Percentiles rank a stretch among this genome's conserved stretches.
Evolutionary conservation across 2,888 invertebrate species (phyloP).

Genomic region (Teleogryllus oceanicus): DNA sequence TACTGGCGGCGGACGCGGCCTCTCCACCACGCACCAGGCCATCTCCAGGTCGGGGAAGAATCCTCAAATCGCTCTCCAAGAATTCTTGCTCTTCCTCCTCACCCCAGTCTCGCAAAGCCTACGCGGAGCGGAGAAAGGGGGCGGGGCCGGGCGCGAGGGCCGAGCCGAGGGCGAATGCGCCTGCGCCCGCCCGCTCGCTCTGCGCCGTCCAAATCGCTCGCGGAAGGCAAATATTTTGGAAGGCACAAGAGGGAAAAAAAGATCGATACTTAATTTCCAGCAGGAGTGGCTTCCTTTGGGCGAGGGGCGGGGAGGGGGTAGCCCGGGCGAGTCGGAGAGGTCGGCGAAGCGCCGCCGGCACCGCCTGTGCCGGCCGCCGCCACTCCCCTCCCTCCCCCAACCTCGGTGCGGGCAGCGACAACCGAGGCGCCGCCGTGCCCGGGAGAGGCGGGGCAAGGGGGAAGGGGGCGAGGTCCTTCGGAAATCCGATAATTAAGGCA

Average conservation of each 20-base stretch:
- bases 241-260: background rate
- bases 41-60: too few species aligned
- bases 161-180: background rate
- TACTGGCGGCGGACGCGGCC: too few species aligned
- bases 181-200: background rate
- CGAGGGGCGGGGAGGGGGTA: background rate
- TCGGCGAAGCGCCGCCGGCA: too few species aligned
- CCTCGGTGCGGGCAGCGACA: background rate
- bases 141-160: background rate
- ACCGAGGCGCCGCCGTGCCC: background rate
- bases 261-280: conserved; percentile 9
- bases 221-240: background rate
- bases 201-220: background rate
- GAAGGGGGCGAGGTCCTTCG: background rate
- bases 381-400: background rate
- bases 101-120: too few species aligned
- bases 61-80: too few species aligned
- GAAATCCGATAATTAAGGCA: conserved; percentile 9
- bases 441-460: background rate
- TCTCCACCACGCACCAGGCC: too few species aligned
- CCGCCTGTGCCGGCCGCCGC: background rate
- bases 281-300: background rate
- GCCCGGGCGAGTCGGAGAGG: too few species aligned
- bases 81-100: too few species aligned
- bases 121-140: background rate